phyloP scores from a whole-genome alignment of 1,140 invertebrate species.

The Drosophila gunungcola region DNA sequence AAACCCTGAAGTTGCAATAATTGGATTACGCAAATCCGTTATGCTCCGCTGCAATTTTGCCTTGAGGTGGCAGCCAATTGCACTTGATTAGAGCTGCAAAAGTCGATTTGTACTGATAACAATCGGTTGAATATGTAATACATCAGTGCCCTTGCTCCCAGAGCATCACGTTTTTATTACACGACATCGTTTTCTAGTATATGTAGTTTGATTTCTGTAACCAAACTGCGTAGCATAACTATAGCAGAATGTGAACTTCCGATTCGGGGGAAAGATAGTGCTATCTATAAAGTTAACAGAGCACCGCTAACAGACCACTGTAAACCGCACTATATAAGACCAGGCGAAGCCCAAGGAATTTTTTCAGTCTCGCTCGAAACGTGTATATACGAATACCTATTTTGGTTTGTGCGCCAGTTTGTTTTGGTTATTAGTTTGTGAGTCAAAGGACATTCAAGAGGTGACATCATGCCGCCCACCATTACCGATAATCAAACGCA shows the following conservation, averaged over 20 bases:
- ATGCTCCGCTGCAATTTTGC: slow-evolving; percentile 34
- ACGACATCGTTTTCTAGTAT: slow-evolving; percentile 1
- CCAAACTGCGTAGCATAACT: slow-evolving; percentile 51
- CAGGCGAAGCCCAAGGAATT: slow-evolving; percentile 10
- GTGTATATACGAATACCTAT: slow-evolving; percentile 32
- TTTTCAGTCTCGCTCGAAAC: slow-evolving; percentile 62
- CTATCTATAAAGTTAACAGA: neutral
- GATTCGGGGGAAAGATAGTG: slow-evolving; percentile 14
- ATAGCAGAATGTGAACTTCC: slow-evolving; percentile 44
- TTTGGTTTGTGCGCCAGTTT: slow-evolving; percentile 15
- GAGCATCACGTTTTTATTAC: slow-evolving; percentile 21
- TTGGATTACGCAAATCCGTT: slow-evolving; percentile 62
- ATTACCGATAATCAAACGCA: slow-evolving; percentile 58
- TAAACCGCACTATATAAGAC: slow-evolving; percentile 55
- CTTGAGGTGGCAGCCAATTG: slow-evolving; percentile 49
- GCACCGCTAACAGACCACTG: slow-evolving; percentile 31
- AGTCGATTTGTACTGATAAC: slow-evolving; percentile 24
- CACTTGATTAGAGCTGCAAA: slow-evolving; percentile 36
- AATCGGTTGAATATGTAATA: slow-evolving; percentile 1
- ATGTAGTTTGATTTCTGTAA: slow-evolving; percentile 24
- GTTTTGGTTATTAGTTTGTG: slow-evolving; percentile 1
- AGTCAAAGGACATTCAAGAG: slow-evolving; percentile 42
- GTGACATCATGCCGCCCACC: slow-evolving; percentile 77
- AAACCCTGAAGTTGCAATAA: slow-evolving; percentile 20
- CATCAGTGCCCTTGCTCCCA: slow-evolving; percentile 22